These are phyloP conservation scores for Intellagama lesueurii DNA, from an alignment of 2,797 vertebrate genomes.

Conservation along the genomic window DNA sequence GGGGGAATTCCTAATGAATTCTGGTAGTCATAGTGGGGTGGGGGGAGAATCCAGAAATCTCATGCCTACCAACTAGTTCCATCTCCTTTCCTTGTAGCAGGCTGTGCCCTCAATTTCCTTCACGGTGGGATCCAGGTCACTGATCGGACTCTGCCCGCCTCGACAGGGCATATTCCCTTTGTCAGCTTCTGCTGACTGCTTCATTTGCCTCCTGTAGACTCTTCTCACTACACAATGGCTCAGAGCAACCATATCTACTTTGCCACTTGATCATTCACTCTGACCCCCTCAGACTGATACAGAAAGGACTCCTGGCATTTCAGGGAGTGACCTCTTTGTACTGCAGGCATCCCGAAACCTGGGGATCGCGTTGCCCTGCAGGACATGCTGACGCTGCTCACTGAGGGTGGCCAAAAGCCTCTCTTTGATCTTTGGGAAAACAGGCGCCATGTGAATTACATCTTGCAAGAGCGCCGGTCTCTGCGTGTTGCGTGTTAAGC, in stretches of 20 bases:
- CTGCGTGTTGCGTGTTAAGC: slow-evolving; percentile 7
- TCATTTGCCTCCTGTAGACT: not conserved
- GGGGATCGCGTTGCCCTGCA: not conserved
- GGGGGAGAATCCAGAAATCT: no score
- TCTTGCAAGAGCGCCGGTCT: not conserved
- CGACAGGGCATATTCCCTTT: not conserved
- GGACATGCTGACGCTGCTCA: rapidly evolving
- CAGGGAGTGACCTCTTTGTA: not conserved
- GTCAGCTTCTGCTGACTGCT: not conserved
- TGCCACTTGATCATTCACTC: not conserved
- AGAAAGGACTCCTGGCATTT: not conserved
- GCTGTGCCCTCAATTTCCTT: not conserved
- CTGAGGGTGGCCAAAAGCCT: not conserved
- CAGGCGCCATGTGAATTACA: slow-evolving; percentile 3
- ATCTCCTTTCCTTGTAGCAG: not conserved
- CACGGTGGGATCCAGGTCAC: not conserved
- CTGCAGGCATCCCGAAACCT: not conserved
- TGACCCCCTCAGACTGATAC: not conserved
- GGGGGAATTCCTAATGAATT: no score
- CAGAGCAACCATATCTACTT: not conserved
- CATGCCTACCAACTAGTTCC: no score
- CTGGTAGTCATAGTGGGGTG: no score
- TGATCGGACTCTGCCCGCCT: not conserved
- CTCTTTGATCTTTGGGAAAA: slow-evolving; percentile 20
- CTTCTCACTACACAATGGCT: not conserved